Evolutionary conservation across 2,888 invertebrate species (phyloP).

Genomic region (Drosophila infuscata): DNA sequence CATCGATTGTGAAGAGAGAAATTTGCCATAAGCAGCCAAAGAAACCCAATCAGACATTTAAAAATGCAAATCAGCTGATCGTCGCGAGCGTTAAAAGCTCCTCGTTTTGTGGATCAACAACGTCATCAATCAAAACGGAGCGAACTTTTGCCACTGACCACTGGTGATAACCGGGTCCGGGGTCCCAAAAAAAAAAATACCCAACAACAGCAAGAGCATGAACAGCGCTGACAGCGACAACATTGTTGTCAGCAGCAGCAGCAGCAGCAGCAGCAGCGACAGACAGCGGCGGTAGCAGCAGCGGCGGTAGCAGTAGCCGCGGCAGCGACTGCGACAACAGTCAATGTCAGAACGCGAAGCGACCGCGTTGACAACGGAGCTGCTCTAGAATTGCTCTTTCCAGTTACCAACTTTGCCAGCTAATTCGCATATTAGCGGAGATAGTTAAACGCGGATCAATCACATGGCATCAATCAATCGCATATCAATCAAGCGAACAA

Average conservation of each 20-base stretch:
- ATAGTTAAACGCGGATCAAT: slow-evolving; percentile 19
- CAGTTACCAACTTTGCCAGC: slow-evolving; percentile 1
- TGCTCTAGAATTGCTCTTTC: slow-evolving; percentile 56
- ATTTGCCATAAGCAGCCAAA: not conserved
- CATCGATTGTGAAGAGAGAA: slow-evolving; percentile 4
- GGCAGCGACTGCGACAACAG: slow-evolving; percentile 49
- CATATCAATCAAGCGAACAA: slow-evolving; percentile 35
- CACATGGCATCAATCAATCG: slow-evolving; percentile 45
- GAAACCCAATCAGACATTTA: slow-evolving; percentile 1
- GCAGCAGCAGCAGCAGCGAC: slow-evolving; percentile 9
- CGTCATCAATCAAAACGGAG: slow-evolving; percentile 52
- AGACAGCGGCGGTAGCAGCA: slow-evolving; percentile 17
- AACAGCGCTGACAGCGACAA: slow-evolving; percentile 13
- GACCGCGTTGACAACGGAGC: slow-evolving; percentile 73
- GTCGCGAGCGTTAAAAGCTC: slow-evolving; percentile 22
- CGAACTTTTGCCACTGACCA: slow-evolving; percentile 36
- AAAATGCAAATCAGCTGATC: slow-evolving; percentile 59
- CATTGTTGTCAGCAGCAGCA: slow-evolving; percentile 22
- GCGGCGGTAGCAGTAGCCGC: slow-evolving; percentile 22
- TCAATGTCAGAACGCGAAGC: slow-evolving; percentile 76
- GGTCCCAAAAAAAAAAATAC: slow-evolving; percentile 30
- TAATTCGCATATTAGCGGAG: slow-evolving; percentile 31
- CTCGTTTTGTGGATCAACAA: slow-evolving; percentile 37
- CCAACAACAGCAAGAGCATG: slow-evolving; percentile 34
- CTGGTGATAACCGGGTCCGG: slow-evolving; percentile 58